A percentile compares a stretch with the other conserved stretches of the same genome.
Conservation (phyloP, 1,140 invertebrate species). For the Cydia amplana region DNA sequence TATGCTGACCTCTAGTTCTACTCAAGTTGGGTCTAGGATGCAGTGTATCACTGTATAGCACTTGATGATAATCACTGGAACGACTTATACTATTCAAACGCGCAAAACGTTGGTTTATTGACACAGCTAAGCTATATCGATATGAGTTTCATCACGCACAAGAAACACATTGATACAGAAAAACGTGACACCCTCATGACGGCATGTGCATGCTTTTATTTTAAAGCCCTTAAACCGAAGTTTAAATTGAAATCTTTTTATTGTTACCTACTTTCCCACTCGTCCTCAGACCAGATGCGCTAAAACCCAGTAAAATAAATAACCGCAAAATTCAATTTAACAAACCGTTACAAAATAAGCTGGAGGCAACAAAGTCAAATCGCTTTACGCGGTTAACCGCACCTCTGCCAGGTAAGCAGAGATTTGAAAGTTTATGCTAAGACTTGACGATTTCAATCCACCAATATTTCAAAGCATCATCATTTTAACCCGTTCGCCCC, state of each 20-base stretch:
- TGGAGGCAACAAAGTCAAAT: conserved; percentile 72
- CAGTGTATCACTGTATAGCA: too few relatives aligned
- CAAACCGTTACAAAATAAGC: conserved; percentile 77
- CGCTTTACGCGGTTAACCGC: conserved; percentile 76
- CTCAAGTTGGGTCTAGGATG: too few relatives aligned
- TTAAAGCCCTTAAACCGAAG: neutral
- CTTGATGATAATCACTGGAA: too few relatives aligned
- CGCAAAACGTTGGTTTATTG: too few relatives aligned
- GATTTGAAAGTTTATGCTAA: conserved; percentile 70
- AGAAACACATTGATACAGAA: neutral
- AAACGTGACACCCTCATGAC: neutral
- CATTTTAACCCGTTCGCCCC: too few relatives aligned
- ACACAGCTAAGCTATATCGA: too few relatives aligned
- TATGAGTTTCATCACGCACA: too few relatives aligned
- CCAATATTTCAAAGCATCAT: conserved; percentile 63
- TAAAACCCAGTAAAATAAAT: conserved; percentile 71
- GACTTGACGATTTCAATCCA: conserved; percentile 62
- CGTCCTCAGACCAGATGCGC: conserved; percentile 37
- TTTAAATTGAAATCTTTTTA: conserved; percentile 2
- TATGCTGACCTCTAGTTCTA: too few relatives aligned
- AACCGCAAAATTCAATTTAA: conserved; percentile 78
- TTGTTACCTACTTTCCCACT: conserved; percentile 26
- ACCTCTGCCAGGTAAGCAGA: conserved; percentile 70
- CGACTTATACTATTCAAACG: too few relatives aligned
- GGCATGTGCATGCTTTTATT: neutral